A percentile compares a stretch with the other conserved stretches of the same genome.
These are phyloP conservation scores for Sarcophaga bullata DNA, from an alignment of 1,140 invertebrate species.

Conservation along the genomic window DNA sequence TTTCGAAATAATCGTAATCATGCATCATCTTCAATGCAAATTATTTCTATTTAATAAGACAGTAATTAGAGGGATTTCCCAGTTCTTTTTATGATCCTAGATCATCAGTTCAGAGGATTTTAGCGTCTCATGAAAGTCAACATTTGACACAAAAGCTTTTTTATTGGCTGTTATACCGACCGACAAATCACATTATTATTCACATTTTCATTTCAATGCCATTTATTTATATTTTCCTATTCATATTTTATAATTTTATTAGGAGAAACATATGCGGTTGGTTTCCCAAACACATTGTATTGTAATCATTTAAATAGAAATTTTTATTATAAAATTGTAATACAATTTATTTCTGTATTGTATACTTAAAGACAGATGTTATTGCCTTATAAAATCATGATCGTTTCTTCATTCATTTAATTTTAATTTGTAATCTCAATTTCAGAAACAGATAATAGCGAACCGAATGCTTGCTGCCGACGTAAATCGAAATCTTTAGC, in stretches of 20 bases:
- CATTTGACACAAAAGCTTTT: no score
- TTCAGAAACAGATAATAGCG: slow-evolving; percentile 15
- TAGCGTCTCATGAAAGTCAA: no score
- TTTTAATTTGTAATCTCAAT: not conserved
- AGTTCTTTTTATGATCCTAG: no score
- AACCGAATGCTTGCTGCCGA: slow-evolving; percentile 49
- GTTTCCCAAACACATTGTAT: not conserved
- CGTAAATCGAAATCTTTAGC: slow-evolving; percentile 48
- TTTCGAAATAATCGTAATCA: no score
- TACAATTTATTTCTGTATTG: not conserved
- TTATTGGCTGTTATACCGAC: no score
- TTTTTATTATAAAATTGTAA: not conserved
- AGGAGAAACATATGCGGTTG: not conserved
- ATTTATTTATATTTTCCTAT: not conserved
- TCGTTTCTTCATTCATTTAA: not conserved
- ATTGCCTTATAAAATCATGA: not conserved
- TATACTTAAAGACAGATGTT: not conserved
- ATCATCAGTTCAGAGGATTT: no score
- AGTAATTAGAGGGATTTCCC: no score
- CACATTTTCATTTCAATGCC: not conserved
- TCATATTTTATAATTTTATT: not conserved
- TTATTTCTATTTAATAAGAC: no score
- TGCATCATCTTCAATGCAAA: no score
- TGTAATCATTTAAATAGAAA: not conserved
- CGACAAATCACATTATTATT: not conserved